Evolutionary conservation across 2,797 vertebrate genomes (phyloP), one percentile per base, ranked within the genome.

Genomic region (Sphaeramia orbicularis): DNA sequence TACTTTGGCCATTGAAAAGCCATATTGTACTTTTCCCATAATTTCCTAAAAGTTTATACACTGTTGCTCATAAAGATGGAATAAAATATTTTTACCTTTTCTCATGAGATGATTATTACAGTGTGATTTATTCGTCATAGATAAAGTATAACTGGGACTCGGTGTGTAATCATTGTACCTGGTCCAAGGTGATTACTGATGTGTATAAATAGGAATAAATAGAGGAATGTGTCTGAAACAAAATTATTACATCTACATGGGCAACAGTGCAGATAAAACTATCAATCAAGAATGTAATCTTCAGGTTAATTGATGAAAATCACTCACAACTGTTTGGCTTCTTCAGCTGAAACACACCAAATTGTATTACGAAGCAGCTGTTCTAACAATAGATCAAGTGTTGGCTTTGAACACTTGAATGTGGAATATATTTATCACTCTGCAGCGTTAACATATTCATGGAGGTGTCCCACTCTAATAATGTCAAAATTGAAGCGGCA

Each of bases 361-460:
- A 35, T 9, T 42, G 6, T 15, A 42, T 42, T 6, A 47, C 12
- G 57, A 52, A 37, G 24, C 13, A 3, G 35, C 7, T 59, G 15
- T 12, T 27, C 50, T 49, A 19, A 50, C 15, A 42, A 55, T 40
- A 55, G 64, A 72, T 78, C 19, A 77, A 65, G 77, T 18, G 19
- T 50, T 53, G 19, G 8, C 47, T 69, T 41, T 55, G 48, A 45
- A 65, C 37, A 49, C 56, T 62, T 71, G 47, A 53, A 71, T 72
- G 80, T 84, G 64, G 83, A 79, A 71, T 45, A 61, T 61, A 65
- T 83, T 82, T 59, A 52, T 75, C 35, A 14, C 32, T 43, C 18
- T 48, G 37, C 60, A 49, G 78, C 63, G 61, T 63, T 78, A 76
- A 86, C 36, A 61, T 83, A 85, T 86, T 86, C 74, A 86, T 69